Evolutionary conservation across 2,113 vertebrate genomes (phyloP).

Genomic region (Cottus gobio): DNA sequence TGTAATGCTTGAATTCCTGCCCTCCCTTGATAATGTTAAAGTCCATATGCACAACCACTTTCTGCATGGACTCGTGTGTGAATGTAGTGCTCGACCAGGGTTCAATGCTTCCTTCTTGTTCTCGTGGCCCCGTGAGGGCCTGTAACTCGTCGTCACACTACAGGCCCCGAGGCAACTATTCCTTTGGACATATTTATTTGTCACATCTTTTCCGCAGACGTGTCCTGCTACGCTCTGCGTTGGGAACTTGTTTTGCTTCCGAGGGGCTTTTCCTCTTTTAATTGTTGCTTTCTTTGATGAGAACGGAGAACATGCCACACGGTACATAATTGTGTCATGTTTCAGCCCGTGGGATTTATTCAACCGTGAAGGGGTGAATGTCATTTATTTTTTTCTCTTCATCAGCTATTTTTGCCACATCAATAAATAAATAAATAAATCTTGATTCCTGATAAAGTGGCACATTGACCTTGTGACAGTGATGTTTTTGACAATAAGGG

Average conservation of each 20-base stretch:
- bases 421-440: too few species aligned
- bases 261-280: background rate
- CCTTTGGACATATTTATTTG: background rate
- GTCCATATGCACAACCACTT: slow-evolving; percentile 14
- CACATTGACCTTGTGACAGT: slow-evolving; percentile 26
- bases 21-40: slow-evolving; percentile 9
- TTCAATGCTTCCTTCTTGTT: slow-evolving; percentile 12
- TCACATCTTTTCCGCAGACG: background rate
- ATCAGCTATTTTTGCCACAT: slow-evolving; percentile 7
- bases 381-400: background rate
- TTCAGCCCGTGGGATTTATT: background rate
- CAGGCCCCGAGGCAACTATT: background rate
- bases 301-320: background rate
- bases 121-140: background rate
- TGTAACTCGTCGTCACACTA: background rate
- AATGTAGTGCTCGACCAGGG: background rate
- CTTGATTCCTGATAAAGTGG: background rate
- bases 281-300: background rate
- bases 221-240: background rate
- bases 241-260: background rate
- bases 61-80: slow-evolving; percentile 6
- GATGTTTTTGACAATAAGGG: slow-evolving; percentile 13
- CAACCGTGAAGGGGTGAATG: background rate
- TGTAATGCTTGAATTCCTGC: slow-evolving; percentile 40
- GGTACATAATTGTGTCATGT: background rate